These are phyloP conservation scores for Andricus curvator DNA, from an alignment of 2,888 invertebrate genomes.

Conservation along the genomic window DNA sequence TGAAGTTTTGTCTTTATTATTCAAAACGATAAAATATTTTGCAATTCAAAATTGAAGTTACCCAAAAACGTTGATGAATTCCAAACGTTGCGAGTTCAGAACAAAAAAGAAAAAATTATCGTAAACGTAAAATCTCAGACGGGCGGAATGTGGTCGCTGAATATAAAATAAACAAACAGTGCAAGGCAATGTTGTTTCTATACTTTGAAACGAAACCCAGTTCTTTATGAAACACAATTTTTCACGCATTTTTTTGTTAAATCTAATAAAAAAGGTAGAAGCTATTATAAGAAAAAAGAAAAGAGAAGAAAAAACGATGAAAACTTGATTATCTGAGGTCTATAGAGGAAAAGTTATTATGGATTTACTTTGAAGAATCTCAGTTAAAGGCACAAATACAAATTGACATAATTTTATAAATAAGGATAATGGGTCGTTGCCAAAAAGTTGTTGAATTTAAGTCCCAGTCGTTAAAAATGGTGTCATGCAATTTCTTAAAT, in stretches of 20 bases:
- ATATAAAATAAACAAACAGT: slow-evolving; percentile 9
- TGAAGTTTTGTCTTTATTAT: too few species aligned
- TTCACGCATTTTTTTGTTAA: background rate
- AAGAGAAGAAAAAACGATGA: background rate
- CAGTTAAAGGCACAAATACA: too few species aligned
- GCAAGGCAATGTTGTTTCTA: background rate
- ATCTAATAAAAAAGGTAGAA: slow-evolving; percentile 13
- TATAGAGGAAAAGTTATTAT: slow-evolving; percentile 11
- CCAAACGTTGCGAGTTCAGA: too few species aligned
- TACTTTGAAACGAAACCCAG: background rate
- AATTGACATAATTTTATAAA: too few species aligned
- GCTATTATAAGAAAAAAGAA: background rate
- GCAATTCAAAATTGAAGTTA: too few species aligned
- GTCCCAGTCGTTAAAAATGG: too few species aligned
- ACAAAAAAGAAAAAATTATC: background rate
- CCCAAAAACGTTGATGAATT: too few species aligned
- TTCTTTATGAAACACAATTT: background rate
- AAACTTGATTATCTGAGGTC: background rate
- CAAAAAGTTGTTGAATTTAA: too few species aligned
- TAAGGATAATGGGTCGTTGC: too few species aligned
- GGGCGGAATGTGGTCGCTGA: background rate
- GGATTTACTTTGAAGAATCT: slow-evolving; percentile 7
- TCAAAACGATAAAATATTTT: too few species aligned
- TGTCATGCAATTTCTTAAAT: too few species aligned
- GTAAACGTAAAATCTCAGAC: background rate